phyloP scores from a whole-genome alignment of 2,113 vertebrate species.

The Ardeotis arabs region DNA sequence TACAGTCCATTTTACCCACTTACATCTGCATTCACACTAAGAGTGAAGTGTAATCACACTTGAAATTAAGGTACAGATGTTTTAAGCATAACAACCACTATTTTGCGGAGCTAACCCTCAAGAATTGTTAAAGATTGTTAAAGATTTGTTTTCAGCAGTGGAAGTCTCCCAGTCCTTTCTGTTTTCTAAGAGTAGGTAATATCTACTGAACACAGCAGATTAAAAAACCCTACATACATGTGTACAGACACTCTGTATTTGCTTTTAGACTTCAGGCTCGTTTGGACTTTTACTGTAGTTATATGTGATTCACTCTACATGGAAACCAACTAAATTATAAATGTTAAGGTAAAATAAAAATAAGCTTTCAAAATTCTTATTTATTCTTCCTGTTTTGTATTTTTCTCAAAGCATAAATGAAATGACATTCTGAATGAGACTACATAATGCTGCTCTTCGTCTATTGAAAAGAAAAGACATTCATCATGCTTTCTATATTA shows the following conservation, averaged over 20 bases:
- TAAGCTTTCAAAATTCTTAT: conserved; percentile 16
- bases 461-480: neutral
- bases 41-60: neutral
- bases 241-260: neutral
- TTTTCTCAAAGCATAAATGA: conserved; percentile 2
- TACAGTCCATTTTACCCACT: neutral
- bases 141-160: neutral
- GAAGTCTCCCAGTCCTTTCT: neutral
- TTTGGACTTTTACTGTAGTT: neutral
- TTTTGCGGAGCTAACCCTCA: neutral
- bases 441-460: neutral
- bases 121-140: neutral
- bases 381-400: conserved; percentile 7
- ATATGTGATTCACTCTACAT: neutral
- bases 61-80: neutral
- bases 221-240: neutral
- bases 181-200: neutral
- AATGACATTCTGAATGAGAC: neutral
- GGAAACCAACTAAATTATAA: neutral
- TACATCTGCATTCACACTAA: neutral
- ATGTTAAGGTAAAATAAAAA: neutral
- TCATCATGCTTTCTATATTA: neutral
- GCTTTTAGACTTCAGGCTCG: neutral
- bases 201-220: neutral
- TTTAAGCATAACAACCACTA: neutral